Evolutionary conservation across 2,888 invertebrate species (phyloP).

Genomic region (Mimumesa dahlbomi): DNA sequence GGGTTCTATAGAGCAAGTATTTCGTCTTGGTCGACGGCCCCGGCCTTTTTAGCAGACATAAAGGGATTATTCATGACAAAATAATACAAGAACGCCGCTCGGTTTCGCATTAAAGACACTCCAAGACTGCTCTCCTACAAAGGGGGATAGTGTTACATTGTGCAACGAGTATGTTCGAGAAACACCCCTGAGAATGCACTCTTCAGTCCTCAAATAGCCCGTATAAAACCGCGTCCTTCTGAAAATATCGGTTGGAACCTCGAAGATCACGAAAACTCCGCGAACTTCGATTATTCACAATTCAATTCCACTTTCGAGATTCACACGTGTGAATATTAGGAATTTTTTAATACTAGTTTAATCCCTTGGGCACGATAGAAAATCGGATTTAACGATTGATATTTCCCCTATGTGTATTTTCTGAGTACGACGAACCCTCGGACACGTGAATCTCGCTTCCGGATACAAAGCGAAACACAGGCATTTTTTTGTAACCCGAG

Average conservation of each 20-base stretch:
- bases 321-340: too few relatives aligned
- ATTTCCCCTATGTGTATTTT: too few relatives aligned
- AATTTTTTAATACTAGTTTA: too few relatives aligned
- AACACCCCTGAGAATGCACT: slow-evolving; percentile 75
- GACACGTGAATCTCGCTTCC: too few relatives aligned
- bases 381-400: too few relatives aligned
- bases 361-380: too few relatives aligned
- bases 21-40: slow-evolving; percentile 17
- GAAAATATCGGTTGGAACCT: slow-evolving; percentile 74
- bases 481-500: too few relatives aligned
- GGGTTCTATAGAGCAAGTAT: slow-evolving; percentile 13
- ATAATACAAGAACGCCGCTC: slow-evolving; percentile 67
- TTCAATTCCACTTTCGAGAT: background rate
- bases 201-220: slow-evolving; percentile 77
- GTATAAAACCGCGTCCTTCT: slow-evolving; percentile 73
- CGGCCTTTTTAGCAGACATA: slow-evolving; percentile 50
- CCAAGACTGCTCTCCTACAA: slow-evolving; percentile 63
- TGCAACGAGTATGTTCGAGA: slow-evolving; percentile 77
- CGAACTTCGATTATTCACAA: slow-evolving; percentile 25
- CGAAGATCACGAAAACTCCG: slow-evolving; percentile 35
- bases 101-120: slow-evolving; percentile 76
- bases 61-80: slow-evolving; percentile 74
- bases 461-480: too few relatives aligned
- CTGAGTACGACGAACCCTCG: too few relatives aligned
- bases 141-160: slow-evolving; percentile 79